Conservation (phyloP, 2,888 invertebrate genomes). For the Molanna angustata region DNA sequence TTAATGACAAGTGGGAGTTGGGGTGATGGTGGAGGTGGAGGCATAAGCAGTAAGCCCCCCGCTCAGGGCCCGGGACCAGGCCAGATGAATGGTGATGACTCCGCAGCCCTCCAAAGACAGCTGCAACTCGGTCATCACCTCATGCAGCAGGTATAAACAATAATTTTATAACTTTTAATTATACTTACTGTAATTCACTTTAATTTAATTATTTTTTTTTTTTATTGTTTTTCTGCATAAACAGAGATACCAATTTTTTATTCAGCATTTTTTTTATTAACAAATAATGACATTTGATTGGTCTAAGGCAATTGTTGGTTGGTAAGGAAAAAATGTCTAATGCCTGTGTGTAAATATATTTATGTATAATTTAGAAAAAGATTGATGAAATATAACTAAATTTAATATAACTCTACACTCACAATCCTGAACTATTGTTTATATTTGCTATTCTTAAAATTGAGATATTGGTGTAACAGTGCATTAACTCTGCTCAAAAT, state of each 20-base stretch:
- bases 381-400: too few species aligned
- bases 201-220: not conserved
- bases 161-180: not conserved
- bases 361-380: too few species aligned
- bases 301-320: too few species aligned
- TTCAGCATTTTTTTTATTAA: not conserved
- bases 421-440: too few species aligned
- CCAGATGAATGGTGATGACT: constrained; percentile 71
- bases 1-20: constrained; percentile 75
- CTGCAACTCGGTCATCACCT: constrained; percentile 67
- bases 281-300: not conserved
- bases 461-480: too few species aligned
- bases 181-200: not conserved
- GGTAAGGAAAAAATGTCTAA: too few species aligned
- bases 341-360: too few species aligned
- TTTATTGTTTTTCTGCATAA: not conserved
- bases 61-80: constrained; percentile 83
- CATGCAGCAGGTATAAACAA: constrained; percentile 54
- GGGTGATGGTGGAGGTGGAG: constrained; percentile 66
- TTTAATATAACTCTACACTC: too few species aligned
- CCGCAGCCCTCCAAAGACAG: constrained; percentile 57
- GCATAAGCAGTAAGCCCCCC: constrained; percentile 69
- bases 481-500: too few species aligned
- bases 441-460: too few species aligned
- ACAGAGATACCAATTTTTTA: not conserved